Conservation (phyloP, 1,140 invertebrate genomes). For the Drosophila baimaii region DNA sequence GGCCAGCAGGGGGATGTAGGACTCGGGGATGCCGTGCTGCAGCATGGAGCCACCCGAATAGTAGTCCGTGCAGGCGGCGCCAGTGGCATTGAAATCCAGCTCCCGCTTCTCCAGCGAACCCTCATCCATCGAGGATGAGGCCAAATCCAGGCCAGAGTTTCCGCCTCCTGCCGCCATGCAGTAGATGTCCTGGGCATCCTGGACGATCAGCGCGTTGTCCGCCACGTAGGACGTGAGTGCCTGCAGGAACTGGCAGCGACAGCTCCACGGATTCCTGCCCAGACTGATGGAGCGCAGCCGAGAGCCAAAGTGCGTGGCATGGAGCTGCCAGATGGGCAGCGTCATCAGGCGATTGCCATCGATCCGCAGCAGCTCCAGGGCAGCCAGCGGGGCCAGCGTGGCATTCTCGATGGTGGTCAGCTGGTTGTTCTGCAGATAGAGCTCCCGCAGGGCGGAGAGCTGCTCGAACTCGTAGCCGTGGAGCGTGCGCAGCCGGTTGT, state of each 20-base stretch:
- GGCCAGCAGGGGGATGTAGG: constrained; percentile 93
- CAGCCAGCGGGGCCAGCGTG: constrained; percentile 91
- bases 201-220: constrained; percentile 91
- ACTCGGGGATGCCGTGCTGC: constrained; percentile 92
- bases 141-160: constrained; percentile 85
- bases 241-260: constrained; percentile 94
- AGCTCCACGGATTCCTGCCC: constrained; percentile 94
- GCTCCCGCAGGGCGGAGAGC: constrained; percentile 90
- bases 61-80: constrained; percentile 90
- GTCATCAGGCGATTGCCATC: constrained; percentile 93
- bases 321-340: constrained; percentile 93
- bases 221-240: constrained; percentile 93
- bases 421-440: constrained; percentile 94
- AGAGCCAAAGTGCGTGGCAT: constrained; percentile 81
- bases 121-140: constrained; percentile 17
- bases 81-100: constrained; percentile 91
- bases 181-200: constrained; percentile 91
- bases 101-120: constrained; percentile 85
- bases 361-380: constrained; percentile 91
- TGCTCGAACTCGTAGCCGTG: constrained; percentile 96
- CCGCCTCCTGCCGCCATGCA: constrained; percentile 89
- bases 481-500: constrained; percentile 91
- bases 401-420: constrained; percentile 91
- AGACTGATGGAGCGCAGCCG: constrained; percentile 90
- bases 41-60: constrained; percentile 92